Base-by-base conservation (phyloP, 2,888 invertebrate genomes). In the Germaria angustata region DNA sequence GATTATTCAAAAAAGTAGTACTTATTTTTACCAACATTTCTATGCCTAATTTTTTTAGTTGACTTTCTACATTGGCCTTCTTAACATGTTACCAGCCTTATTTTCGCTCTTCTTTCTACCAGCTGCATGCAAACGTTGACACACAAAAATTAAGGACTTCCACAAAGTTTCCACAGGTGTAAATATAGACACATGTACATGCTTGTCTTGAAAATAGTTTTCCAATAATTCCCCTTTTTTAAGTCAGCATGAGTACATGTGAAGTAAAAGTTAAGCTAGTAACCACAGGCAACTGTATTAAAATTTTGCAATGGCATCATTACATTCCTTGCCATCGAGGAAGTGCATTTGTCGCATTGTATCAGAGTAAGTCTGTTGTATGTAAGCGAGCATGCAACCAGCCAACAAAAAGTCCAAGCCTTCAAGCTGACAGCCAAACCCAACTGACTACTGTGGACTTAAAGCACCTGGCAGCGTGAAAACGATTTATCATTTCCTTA, bases 401-500 rank as follows among this genome's bases (percentile, higher is more conserved):
- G 44, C 66, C 71, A 75, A 49, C 72, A 41, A 78, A 68, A 59
- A 49, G 72, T 68, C 66, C 66, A 57, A 34, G 20, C 32, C 46
- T 71, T 61, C 53, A 44, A 66, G 59, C 75, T 72, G 79, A 69
- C 79, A 82, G 71, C 57, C 79, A 79, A 79, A 76, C 66, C 82
- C 69, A 79, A 82, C 79, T 72, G 79, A 82, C 79, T 82, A 76
- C 61, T 59, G 75, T 44, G 59, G 75, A 82, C 75, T 82, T 79
- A 66, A 82, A 80, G 71, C 81, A 84, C 84, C 84, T 84, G 83
- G 69, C 84, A 78, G 80, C 81, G 59, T 72, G 77, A 71, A 84
- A 69, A 65, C 77, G 84, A 84, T 85, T 85, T 84, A 85, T 85
- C 84, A 84, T 84, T 79, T 84, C 79, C 82, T 79, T 79, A 65